Conservation (phyloP, 2,113 vertebrate species). For the Eclectus roratus region DNA sequence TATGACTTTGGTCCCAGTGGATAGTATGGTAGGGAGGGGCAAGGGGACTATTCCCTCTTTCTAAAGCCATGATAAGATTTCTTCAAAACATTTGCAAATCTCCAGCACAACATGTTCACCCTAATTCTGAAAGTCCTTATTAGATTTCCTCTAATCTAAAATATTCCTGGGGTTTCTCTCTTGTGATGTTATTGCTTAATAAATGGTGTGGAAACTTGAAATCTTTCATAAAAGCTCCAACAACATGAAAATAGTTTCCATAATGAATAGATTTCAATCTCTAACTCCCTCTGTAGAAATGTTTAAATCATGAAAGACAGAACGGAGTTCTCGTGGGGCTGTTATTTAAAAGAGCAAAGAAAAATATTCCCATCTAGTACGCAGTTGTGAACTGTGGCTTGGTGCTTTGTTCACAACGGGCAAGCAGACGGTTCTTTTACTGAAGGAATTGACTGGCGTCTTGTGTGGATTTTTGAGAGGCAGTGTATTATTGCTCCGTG, state of each 20-base stretch:
- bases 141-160: constrained; percentile 53
- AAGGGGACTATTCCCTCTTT: neutral
- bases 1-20: constrained; percentile 16
- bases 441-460: neutral
- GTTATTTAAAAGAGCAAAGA: constrained; percentile 40
- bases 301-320: constrained; percentile 59
- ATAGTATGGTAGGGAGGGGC: neutral
- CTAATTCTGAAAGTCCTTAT: constrained; percentile 7
- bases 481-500: neutral
- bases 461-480: neutral
- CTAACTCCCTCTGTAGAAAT: constrained; percentile 27
- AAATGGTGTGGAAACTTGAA: constrained; percentile 63
- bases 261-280: constrained; percentile 55
- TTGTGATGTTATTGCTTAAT: constrained; percentile 58
- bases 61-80: neutral
- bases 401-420: neutral
- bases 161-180: constrained; percentile 45
- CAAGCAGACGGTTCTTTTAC: neutral
- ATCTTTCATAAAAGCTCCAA: constrained; percentile 50
- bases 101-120: neutral
- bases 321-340: neutral
- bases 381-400: neutral
- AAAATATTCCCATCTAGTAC: constrained; percentile 13
- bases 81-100: neutral
- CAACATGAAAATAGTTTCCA: constrained; percentile 51